Conservation (phyloP, 2,797 vertebrate species). For the Jordanella pulchra region DNA sequence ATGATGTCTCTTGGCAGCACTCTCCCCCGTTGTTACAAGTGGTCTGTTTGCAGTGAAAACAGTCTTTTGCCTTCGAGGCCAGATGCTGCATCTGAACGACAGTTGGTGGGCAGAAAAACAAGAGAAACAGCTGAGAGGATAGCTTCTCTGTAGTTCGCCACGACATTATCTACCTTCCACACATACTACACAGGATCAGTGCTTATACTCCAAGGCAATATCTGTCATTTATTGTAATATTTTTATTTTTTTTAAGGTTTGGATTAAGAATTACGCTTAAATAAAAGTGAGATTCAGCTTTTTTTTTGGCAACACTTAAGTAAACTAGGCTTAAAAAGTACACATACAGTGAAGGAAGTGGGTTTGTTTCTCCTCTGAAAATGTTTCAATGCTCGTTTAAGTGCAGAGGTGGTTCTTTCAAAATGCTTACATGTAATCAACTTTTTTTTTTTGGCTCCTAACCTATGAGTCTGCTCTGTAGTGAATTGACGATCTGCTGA, state of each 20-base stretch:
- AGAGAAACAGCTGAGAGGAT: slow-evolving; percentile 67
- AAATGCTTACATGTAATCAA: not conserved
- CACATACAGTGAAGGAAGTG: no score
- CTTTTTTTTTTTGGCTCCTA: not conserved
- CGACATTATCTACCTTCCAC: slow-evolving; percentile 50
- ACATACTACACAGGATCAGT: slow-evolving; percentile 17
- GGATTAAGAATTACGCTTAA: slow-evolving; percentile 32
- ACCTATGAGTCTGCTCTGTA: slow-evolving; percentile 37
- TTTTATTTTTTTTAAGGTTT: slow-evolving; percentile 9
- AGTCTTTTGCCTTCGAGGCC: slow-evolving; percentile 19
- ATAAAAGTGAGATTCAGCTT: not conserved
- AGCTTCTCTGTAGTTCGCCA: slow-evolving; percentile 38
- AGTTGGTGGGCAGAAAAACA: slow-evolving; percentile 51
- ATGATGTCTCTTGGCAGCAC: slow-evolving; percentile 13
- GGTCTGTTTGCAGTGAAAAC: slow-evolving; percentile 49
- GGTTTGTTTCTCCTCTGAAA: no score
- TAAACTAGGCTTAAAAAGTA: not conserved
- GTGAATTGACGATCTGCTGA: slow-evolving; percentile 22
- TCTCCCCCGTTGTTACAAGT: slow-evolving; percentile 13
- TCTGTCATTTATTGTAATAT: slow-evolving; percentile 27
- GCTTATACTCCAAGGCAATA: slow-evolving; percentile 15
- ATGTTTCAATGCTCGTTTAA: no score
- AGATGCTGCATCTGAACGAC: slow-evolving; percentile 61
- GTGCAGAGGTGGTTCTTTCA: not conserved
- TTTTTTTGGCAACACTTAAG: not conserved